Percentiles rank a stretch among this genome's conserved stretches.
Evolutionary conservation across 92 coral and sea anemone species (phyloP).

Genomic region (Actinostola sp.): DNA sequence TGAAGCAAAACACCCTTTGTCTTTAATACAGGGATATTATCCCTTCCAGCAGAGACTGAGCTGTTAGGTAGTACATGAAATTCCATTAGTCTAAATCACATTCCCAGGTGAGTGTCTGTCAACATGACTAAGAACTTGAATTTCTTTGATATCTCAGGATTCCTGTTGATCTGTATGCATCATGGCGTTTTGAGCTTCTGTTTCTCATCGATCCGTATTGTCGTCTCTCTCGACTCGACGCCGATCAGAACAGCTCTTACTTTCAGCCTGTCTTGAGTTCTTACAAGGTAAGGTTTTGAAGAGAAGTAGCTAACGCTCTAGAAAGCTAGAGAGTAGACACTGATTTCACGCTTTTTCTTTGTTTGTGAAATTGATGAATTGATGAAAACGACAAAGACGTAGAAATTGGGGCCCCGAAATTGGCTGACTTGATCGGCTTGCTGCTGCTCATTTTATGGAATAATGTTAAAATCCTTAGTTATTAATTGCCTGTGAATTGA

Average conservation of each 20-base stretch:
- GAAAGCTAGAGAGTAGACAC: background rate
- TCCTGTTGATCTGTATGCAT: background rate
- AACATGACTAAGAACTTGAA: background rate
- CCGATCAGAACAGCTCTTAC: constrained; percentile 4
- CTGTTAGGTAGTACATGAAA: background rate
- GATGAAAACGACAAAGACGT: background rate
- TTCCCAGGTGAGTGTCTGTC: constrained; percentile 12
- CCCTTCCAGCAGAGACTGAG: background rate
- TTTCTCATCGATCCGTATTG: constrained; percentile 12
- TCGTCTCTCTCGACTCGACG: background rate
- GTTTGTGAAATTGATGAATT: background rate
- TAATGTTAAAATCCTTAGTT: too few species aligned
- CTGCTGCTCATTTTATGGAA: too few species aligned
- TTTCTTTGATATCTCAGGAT: constrained; percentile 9
- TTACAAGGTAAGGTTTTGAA: constrained; percentile 22
- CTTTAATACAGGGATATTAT: background rate
- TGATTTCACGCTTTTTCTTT: background rate
- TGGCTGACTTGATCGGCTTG: too few species aligned
- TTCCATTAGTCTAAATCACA: background rate
- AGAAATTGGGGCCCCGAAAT: too few species aligned
- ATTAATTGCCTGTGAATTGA: too few species aligned
- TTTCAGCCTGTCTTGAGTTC: background rate
- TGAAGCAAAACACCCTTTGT: background rate
- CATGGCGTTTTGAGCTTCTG: constrained; percentile 35
- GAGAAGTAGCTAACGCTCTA: background rate